Evolutionary conservation across 1,140 invertebrate species (phyloP), one percentile per base, ranked within the genome.

Genomic region (Drosophila littoralis): DNA sequence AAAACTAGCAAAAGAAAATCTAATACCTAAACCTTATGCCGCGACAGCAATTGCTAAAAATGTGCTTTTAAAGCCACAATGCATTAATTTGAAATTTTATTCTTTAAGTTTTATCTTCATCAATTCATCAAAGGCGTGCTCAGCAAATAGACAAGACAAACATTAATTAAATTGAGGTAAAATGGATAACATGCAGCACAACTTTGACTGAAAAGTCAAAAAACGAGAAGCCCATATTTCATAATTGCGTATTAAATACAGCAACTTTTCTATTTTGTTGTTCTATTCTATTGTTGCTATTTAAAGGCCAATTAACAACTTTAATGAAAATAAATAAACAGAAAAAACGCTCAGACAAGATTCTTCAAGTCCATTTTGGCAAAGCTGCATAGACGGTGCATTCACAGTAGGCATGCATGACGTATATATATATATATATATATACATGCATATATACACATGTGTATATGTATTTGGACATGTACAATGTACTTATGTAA

Each of bases 101-200:
- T 28, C 13, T 12, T 17, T 4, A 28, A 10, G 35, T 51, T 51
- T 36, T 12, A 35, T n/a, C 15, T n/a, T n/a, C 1, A n/a, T 6
- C 5, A 42, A n/a, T 28, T 28, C 5, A 42, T 1, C 38, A n/a
- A 40, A 10, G 0, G 10, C 15, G 42, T 13, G 42, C 7, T 9
- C 33, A 51, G 7, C 17, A 57, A 28, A 46, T 73, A 40, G 59
- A 48, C 42, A 69, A 40, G 59, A 48, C 42, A 69, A 61, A 32
- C 65, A 51, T 38, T 61, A 57, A 69, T 69, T 1, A 43, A 69
- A 74, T 74, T 69, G 51, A 51, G 71, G 32, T 32, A 8, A n/a
- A 46, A 43, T 46, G 67, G 46, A 61, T 61, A 9, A 8, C 15
- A 54, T 6, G 5, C 36, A 40, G 43, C 36, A 43, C 45, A 28